A percentile compares a stretch with the other conserved stretches of the same genome.
phyloP scores from a whole-genome alignment of 2,797 vertebrate genomes.

The Platalea minor region DNA sequence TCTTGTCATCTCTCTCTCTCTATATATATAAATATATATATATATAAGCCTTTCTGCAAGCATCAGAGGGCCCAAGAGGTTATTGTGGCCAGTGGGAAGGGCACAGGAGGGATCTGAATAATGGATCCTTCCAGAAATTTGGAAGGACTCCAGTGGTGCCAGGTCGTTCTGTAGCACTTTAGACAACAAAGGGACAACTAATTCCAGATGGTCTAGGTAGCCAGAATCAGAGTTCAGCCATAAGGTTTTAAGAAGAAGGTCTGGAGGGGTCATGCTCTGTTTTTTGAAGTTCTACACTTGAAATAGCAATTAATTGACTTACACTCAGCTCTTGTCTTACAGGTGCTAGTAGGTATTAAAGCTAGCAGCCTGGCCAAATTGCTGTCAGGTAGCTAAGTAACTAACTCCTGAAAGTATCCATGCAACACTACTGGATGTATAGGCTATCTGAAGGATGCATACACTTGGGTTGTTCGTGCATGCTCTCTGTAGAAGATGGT shows the following conservation, averaged over 20 bases:
- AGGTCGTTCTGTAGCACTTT: not conserved
- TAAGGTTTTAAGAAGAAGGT: not conserved
- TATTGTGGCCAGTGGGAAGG: not conserved
- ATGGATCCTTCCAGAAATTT: not conserved
- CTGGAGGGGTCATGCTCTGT: not conserved
- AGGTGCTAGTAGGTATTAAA: not conserved
- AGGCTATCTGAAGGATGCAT: not conserved
- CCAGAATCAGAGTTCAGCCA: not conserved
- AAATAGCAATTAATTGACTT: not conserved
- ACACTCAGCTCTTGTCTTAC: not conserved
- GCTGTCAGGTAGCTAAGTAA: not conserved
- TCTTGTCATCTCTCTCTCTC: not conserved
- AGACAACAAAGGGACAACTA: not conserved
- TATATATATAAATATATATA: too few relatives aligned
- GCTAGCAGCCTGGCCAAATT: not conserved
- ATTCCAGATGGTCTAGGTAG: not conserved
- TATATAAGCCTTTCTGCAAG: not conserved
- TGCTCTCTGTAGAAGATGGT: not conserved
- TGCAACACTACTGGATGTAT: rapidly evolving
- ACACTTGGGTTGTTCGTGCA: rapidly evolving
- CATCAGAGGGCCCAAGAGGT: not conserved
- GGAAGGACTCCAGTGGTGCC: not conserved
- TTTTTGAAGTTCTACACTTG: not conserved
- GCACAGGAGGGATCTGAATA: not conserved
- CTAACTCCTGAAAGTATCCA: not conserved